phyloP scores from a whole-genome alignment of 2,797 vertebrate species.

The Acomys russatus region DNA sequence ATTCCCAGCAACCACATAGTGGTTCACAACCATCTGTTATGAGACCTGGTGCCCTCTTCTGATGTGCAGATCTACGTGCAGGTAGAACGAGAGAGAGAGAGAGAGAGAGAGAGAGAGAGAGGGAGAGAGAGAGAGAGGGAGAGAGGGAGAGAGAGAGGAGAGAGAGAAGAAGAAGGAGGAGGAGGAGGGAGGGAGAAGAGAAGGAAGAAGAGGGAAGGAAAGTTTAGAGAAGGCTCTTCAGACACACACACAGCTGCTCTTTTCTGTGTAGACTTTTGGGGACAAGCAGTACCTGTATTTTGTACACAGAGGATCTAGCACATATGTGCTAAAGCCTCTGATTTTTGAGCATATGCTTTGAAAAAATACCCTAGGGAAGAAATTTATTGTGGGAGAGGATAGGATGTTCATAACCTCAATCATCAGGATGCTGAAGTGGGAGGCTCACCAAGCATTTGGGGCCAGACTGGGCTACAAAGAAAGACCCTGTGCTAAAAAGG shows the following conservation, averaged over 20 bases:
- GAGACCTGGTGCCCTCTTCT: too few species aligned
- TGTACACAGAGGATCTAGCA: neutral
- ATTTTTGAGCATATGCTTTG: neutral
- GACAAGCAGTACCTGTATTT: neutral
- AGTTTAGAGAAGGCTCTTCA: neutral
- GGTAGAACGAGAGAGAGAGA: too few species aligned
- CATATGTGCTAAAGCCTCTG: neutral
- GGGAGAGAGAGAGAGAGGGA: too few species aligned
- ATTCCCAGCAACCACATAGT: too few species aligned
- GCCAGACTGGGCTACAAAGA: neutral
- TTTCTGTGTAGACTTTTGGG: neutral
- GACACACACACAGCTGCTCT: neutral
- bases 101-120: too few species aligned
- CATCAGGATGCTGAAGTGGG: neutral
- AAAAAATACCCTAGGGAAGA: neutral
- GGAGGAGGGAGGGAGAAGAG: too few species aligned
- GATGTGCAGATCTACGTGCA: too few species aligned
- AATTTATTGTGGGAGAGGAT: neutral
- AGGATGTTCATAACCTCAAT: too few species aligned
- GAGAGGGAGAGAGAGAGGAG: too few species aligned
- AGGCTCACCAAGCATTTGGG: neutral
- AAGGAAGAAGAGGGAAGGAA: too few species aligned
- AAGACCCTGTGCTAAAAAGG: neutral
- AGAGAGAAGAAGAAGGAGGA: too few species aligned
- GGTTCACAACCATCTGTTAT: too few species aligned